Base-by-base conservation (phyloP, 2,888 invertebrate genomes). In the Dexiosoma caninum region DNA sequence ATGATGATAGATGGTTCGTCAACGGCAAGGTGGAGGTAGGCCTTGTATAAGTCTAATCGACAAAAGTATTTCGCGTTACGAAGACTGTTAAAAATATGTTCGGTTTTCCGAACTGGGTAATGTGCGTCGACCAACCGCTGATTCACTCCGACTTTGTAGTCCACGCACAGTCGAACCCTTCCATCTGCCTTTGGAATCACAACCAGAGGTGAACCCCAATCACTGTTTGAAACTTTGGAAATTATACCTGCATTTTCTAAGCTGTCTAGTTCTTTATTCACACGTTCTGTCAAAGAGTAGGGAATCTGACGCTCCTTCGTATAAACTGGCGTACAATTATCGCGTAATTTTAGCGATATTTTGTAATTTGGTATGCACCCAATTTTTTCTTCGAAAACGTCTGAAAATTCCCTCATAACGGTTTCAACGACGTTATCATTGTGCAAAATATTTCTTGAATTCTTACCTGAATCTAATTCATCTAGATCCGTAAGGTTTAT, bases 221-320 rank as follows among this genome's bases (percentile, higher is more conserved):
- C 55, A 44, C 64, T 66, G 7, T 74, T 74, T 8, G 55, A 12
- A 30, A 37, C 49, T 35, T 64, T 66, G 12, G 55, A 32, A 10
- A 74, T 74, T 12, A 66, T 72, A 7, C 44, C 60, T 5, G 32
- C 19, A 6, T 21, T 62, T 16, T 75, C 74, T 10, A 75, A 44
- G 6, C 1, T 16, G 10, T 66, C 32, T n/a, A 74, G 16, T 64
- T 62, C 16, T 21, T 77, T 60, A 35, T 77, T 44, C 3, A 51
- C 60, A 9, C 60, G 19, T 12, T 53, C 62, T 60, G 35, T 70
- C 19, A 77, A 62, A 0, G 77, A 21, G 35, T 77, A 74, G 14
- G 62, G 72, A 4, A 78, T 37, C 12, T 66, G 72, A 23, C 72
- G 69, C 30, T 70, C 78, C 27, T 71, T 78, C 7, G 42, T 57